Conservation (phyloP, 1,140 invertebrate genomes). For the Heliconius hewitsoni region DNA sequence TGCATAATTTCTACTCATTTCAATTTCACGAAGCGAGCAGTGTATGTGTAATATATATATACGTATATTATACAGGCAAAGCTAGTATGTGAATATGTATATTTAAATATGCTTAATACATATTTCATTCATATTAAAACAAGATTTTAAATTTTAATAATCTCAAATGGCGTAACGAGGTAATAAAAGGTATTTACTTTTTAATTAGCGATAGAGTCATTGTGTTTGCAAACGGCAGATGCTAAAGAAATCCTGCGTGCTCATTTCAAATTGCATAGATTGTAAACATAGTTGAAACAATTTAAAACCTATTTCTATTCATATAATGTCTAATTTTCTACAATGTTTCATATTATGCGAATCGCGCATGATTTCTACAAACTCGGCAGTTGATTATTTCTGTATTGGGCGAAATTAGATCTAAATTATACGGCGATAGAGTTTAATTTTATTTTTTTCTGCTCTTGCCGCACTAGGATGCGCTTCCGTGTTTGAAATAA, state of each 20-base stretch:
- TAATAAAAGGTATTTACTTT: conserved; percentile 7
- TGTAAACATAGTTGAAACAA: neutral
- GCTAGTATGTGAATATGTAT: neutral
- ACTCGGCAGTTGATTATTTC: conserved; percentile 14
- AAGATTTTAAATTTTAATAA: neutral
- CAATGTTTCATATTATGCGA: neutral
- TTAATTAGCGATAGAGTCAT: conserved; percentile 14
- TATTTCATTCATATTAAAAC: neutral
- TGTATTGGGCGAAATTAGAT: neutral
- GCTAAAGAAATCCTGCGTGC: conserved; percentile 2
- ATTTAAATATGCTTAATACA: neutral
- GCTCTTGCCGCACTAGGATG: conserved; percentile 24
- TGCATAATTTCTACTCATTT: no score
- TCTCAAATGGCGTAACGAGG: conserved; percentile 8
- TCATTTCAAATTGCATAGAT: conserved; percentile 8
- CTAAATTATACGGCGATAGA: neutral
- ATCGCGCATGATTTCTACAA: conserved; percentile 26
- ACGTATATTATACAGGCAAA: neutral
- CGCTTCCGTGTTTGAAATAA: conserved; percentile 27
- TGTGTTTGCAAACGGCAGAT: conserved; percentile 6
- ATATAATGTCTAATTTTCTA: neutral
- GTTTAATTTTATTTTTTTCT: neutral
- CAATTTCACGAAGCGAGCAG: no score
- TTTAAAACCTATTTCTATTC: neutral
- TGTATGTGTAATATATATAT: neutral